phyloP scores from a whole-genome alignment of 2,888 invertebrate genomes.

The Macaria notata region DNA sequence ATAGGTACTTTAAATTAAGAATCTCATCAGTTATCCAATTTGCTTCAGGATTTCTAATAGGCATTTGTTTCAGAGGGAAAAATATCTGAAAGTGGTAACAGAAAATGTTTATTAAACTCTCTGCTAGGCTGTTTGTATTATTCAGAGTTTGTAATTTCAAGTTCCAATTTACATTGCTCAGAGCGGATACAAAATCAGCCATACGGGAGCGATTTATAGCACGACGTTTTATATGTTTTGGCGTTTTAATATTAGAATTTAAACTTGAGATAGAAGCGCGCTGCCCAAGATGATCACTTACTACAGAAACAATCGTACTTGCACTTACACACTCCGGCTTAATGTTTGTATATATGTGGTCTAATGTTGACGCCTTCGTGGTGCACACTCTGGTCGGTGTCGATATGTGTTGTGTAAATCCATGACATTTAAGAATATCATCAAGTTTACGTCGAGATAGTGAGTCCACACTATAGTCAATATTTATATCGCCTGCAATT shows the following conservation, averaged over 20 bases:
- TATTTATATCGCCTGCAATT: neutral
- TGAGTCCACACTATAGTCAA: no score
- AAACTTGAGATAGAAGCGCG: no score
- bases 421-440: neutral
- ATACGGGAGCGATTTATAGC: no score
- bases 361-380: neutral
- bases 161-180: no score
- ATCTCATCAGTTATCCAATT: neutral
- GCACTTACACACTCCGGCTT: no score
- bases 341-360: neutral
- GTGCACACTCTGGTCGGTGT: neutral
- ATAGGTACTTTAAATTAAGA: neutral
- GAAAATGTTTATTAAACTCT: no score
- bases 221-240: no score
- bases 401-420: neutral
- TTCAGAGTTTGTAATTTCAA: neutral
- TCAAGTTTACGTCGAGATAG: neutral
- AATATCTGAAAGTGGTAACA: no score
- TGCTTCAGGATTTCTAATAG: neutral
- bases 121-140: neutral
- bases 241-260: no score
- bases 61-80: neutral
- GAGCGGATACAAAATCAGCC: no score
- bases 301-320: no score
- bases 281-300: no score